These are phyloP conservation scores for Mugil cephalus DNA, from an alignment of 2,113 vertebrate species.

Conservation along the genomic window DNA sequence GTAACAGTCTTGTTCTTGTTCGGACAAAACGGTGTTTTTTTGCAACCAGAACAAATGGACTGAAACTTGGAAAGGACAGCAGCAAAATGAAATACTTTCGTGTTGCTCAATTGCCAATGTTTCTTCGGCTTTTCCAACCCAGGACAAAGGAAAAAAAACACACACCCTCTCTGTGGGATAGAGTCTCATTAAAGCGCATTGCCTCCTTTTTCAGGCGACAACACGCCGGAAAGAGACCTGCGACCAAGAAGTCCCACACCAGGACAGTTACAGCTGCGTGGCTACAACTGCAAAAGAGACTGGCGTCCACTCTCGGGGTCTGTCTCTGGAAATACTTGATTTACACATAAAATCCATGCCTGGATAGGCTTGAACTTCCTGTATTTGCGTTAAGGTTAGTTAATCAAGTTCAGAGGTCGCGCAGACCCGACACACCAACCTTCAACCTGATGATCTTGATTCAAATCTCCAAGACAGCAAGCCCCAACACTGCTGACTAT, in stretches of 20 bases:
- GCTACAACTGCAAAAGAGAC: constrained; percentile 16
- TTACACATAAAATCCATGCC: not conserved
- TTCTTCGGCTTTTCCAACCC: constrained; percentile 32
- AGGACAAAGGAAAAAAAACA: constrained; percentile 43
- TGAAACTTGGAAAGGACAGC: constrained; percentile 7
- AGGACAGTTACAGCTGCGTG: constrained; percentile 56
- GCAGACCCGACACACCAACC: constrained; percentile 1
- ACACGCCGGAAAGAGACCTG: constrained; percentile 14
- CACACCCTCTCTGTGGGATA: constrained; percentile 47
- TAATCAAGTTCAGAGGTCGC: not conserved
- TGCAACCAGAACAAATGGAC: constrained; percentile 26
- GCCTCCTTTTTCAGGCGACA: constrained; percentile 66
- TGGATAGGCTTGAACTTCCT: not conserved
- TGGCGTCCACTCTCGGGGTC: constrained; percentile 23
- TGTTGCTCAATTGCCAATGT: constrained; percentile 44
- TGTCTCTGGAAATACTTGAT: constrained; percentile 17
- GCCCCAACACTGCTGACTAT: constrained; percentile 46
- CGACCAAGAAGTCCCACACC: constrained; percentile 50
- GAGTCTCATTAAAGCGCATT: constrained; percentile 62
- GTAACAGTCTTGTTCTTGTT: constrained; percentile 9
- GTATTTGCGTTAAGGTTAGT: not conserved
- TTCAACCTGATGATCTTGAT: constrained; percentile 28
- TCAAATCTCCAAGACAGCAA: constrained; percentile 56
- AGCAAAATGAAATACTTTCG: constrained; percentile 37
- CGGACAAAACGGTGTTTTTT: constrained; percentile 24